A percentile compares a stretch with the other conserved stretches of the same genome.
Evolutionary conservation across 2,888 invertebrate genomes (phyloP).

Genomic region (Pimpla rufipes): DNA sequence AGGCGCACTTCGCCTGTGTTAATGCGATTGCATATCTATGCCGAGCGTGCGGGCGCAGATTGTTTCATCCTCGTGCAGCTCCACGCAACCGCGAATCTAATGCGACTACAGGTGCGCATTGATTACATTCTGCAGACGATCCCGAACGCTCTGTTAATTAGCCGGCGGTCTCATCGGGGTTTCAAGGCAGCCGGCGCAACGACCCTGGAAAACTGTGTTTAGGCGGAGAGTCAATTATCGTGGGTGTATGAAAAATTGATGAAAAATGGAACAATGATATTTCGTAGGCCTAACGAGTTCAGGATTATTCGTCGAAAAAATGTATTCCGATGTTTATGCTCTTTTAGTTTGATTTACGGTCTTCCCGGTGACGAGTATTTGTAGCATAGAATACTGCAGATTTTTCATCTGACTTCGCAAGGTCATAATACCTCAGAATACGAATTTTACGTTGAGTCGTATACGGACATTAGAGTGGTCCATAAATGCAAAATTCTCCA

Average conservation of each 20-base stretch:
- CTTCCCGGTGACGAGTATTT: not conserved
- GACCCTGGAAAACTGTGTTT: not conserved
- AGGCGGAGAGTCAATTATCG: not conserved
- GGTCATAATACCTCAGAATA: not conserved
- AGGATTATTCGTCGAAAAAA: no score
- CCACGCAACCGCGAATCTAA: conserved; percentile 2
- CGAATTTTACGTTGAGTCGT: not conserved
- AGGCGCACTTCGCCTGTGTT: conserved; percentile 2
- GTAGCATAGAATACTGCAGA: not conserved
- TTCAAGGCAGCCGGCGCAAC: not conserved
- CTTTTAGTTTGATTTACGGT: not conserved
- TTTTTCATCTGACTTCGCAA: not conserved
- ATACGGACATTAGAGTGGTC: no score
- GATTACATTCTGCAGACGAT: conserved; percentile 8
- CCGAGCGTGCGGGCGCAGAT: not conserved
- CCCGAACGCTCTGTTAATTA: not conserved
- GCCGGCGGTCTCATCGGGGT: not conserved
- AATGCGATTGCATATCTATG: not conserved
- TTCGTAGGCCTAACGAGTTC: no score
- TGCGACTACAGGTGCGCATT: conserved; percentile 18
- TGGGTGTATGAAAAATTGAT: not conserved
- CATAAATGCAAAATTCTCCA: no score
- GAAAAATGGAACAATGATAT: no score
- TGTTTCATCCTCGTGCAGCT: conserved; percentile 5
- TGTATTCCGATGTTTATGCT: not conserved